Base-by-base conservation (phyloP, 2,113 vertebrate genomes). In the Noturus placidus region DNA sequence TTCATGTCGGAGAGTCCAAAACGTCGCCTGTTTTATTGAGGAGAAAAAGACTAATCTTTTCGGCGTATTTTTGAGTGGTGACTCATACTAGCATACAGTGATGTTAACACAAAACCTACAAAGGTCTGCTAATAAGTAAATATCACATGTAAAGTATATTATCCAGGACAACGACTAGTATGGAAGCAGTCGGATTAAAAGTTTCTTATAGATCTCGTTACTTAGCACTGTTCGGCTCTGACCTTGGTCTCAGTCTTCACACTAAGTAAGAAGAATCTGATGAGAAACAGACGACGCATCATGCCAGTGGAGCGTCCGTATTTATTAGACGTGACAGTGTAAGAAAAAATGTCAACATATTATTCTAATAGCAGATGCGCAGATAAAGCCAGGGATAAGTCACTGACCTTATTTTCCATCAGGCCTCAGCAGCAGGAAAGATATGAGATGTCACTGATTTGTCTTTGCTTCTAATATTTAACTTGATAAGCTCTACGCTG, bases 391-490 rank as follows among this genome's bases (percentile, higher is more conserved):
- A 65, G 35, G n/a, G 86, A 87, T 87, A 87, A 70, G 86, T 87
- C 54, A 20, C 61, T 69, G 70, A 80, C 86, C 14, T 59, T 33
- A 74, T 82, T 85, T 79, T 76, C 63, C 57, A 50, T 19, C 38
- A 83, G 88, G 30, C 79, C 50, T 27, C 25, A 57, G 67, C 61
- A 80, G 72, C 86, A 74, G 74, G 63, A 65, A 52, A 82, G 80
- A 86, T 46, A 86, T 82, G 22, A 52, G 78, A 61, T 82, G 33
- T 59, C 17, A 35, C 63, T 82, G 52, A 82, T 42, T 9, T 84
- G 81, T 79, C 33, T 87, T 70, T 82, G 72, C 67, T 35, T 87
- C 82, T 85, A 74, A 89, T 87, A 84, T 89, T 85, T 85, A 20
- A 50, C 83, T 82, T 67, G 86, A 81, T 87, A 81, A 65, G 77